A percentile compares a stretch with the other conserved stretches of the same genome.
These are phyloP conservation scores for Cebidichthys violaceus DNA, from an alignment of 2,113 vertebrate species.

Conservation along the genomic window DNA sequence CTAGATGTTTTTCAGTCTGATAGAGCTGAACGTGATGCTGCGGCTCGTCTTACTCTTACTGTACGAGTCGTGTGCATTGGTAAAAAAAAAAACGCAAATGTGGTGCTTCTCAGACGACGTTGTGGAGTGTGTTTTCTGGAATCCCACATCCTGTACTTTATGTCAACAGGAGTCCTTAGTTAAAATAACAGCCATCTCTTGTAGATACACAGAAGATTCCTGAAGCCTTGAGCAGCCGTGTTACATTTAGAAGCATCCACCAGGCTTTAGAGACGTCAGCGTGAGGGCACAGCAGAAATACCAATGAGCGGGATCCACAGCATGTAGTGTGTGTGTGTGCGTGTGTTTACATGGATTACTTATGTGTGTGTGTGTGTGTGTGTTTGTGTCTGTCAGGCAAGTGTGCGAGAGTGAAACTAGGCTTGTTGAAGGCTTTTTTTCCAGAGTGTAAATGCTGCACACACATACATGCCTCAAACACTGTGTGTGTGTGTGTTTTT, in stretches of 20 bases:
- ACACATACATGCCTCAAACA: constrained; percentile 23
- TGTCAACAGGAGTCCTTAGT: constrained; percentile 47
- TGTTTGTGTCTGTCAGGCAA: constrained; percentile 2
- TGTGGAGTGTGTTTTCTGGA: neutral
- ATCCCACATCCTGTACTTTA: neutral
- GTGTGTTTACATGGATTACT: neutral
- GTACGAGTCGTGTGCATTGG: too few species aligned
- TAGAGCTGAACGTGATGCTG: neutral
- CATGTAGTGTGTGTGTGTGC: constrained; percentile 3
- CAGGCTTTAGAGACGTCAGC: neutral
- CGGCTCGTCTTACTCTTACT: too few species aligned
- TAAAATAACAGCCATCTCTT: constrained; percentile 4
- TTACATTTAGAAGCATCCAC: constrained; percentile 64
- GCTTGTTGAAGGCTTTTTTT: constrained; percentile 36
- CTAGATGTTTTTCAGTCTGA: neutral
- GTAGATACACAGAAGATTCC: neutral
- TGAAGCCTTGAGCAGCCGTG: constrained; percentile 30
- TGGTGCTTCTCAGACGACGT: neutral
- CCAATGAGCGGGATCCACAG: constrained; percentile 8
- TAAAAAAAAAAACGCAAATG: neutral
- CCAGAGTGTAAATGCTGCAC: constrained; percentile 25
- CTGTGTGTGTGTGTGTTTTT: constrained; percentile 41
- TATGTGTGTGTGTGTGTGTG: constrained; percentile 5
- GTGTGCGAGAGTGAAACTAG: constrained; percentile 17
- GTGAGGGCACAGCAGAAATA: constrained; percentile 9